A percentile compares a stretch with the other conserved stretches of the same genome.
These are phyloP conservation scores for Scaptomyza polygonia DNA, from an alignment of 2,888 invertebrate genomes.

Conservation along the genomic window DNA sequence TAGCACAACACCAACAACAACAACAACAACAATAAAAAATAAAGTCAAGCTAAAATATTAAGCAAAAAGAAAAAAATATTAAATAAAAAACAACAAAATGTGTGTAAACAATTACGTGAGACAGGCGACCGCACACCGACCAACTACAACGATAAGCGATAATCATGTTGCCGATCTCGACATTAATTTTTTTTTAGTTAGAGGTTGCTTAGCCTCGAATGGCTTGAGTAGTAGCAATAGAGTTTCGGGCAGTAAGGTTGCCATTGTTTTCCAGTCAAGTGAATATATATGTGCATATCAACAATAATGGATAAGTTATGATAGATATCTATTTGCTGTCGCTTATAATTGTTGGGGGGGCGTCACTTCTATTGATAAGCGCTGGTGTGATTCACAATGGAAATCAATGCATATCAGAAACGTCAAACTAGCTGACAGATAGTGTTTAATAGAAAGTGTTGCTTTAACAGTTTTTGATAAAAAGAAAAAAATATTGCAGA, in stretches of 20 bases:
- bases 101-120: slow-evolving; percentile 79
- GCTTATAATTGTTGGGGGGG: slow-evolving; percentile 30
- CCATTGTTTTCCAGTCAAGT: slow-evolving; percentile 1
- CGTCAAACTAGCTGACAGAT: slow-evolving; percentile 50
- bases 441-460: slow-evolving; percentile 12
- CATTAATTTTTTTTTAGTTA: slow-evolving; percentile 1
- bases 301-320: slow-evolving; percentile 15
- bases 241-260: slow-evolving; percentile 12
- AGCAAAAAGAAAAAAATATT: slow-evolving; percentile 31
- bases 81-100: slow-evolving; percentile 50
- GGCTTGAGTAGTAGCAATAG: slow-evolving; percentile 14
- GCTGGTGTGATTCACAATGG: slow-evolving; percentile 45
- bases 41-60: slow-evolving; percentile 24
- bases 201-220: slow-evolving; percentile 15
- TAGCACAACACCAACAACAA: too few species aligned
- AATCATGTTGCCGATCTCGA: slow-evolving; percentile 14
- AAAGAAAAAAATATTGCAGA: slow-evolving; percentile 51
- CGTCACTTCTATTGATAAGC: slow-evolving; percentile 35
- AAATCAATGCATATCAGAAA: slow-evolving; percentile 62
- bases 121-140: slow-evolving; percentile 45
- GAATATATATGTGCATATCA: background rate
- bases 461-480: slow-evolving; percentile 27
- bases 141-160: slow-evolving; percentile 55
- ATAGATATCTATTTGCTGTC: slow-evolving; percentile 2
- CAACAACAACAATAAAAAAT: slow-evolving; percentile 8